phyloP scores from a whole-genome alignment of 2,888 invertebrate species.

The Stegophylla sp. region DNA sequence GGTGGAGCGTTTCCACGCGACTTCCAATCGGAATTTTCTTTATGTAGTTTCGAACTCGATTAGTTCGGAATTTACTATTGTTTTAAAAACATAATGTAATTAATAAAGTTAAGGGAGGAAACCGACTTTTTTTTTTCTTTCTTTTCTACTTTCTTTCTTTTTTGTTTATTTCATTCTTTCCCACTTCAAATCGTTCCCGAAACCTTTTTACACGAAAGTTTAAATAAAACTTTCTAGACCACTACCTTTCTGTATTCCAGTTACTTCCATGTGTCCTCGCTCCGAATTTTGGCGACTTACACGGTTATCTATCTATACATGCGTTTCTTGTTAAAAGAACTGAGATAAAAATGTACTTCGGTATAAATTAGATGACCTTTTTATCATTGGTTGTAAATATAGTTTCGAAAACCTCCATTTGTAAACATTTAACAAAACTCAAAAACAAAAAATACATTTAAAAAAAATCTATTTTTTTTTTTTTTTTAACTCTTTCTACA shows the following conservation, averaged over 20 bases:
- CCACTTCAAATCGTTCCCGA: background rate
- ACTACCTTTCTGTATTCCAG: background rate
- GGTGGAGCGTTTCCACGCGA: background rate
- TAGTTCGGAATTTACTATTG: background rate
- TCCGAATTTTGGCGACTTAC: background rate
- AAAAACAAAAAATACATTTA: background rate
- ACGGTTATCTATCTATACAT: background rate
- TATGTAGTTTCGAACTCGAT: background rate
- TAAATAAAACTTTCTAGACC: constrained; percentile 15
- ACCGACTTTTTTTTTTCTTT: constrained; percentile 1
- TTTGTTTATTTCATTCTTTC: too few relatives aligned
- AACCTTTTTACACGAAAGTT: background rate
- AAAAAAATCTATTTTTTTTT: background rate
- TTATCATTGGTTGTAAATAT: too few relatives aligned
- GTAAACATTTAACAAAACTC: background rate
- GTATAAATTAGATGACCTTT: background rate
- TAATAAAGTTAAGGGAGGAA: constrained; percentile 19
- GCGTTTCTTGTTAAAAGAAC: background rate
- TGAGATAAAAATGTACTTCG: background rate
- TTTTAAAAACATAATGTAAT: constrained; percentile 30
- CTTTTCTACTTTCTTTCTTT: too few relatives aligned
- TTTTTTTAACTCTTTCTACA: too few relatives aligned
- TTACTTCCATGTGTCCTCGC: background rate
- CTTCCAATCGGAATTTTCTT: background rate
- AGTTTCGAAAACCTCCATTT: background rate